These are phyloP conservation scores for Polylopha cassiicola DNA, from an alignment of 2,888 invertebrate genomes.

Conservation along the genomic window DNA sequence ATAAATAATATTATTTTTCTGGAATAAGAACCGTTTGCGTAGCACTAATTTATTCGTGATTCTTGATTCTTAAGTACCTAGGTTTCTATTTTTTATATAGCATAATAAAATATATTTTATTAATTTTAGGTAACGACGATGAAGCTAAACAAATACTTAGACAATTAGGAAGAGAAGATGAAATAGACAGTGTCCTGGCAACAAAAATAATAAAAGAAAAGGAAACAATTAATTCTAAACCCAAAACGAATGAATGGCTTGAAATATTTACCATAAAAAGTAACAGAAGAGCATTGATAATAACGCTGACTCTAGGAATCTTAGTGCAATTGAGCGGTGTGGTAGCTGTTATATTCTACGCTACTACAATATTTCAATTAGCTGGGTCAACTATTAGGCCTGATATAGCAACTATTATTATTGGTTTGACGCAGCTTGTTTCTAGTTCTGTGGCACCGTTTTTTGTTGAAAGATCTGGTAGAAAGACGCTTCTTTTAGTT, in stretches of 20 bases:
- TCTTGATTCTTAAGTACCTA: too few species aligned
- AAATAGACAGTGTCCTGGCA: conserved; percentile 31
- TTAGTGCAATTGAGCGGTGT: conserved; percentile 45
- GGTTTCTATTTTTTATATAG: background rate
- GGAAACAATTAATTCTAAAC: too few species aligned
- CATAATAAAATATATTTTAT: background rate
- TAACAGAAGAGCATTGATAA: conserved; percentile 41
- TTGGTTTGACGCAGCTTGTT: conserved; percentile 39
- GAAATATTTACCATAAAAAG: conserved; percentile 38
- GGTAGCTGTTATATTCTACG: conserved; percentile 37
- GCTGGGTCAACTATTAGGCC: conserved; percentile 41
- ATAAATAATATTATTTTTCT: too few species aligned
- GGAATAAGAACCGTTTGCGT: too few species aligned
- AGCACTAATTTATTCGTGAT: too few species aligned
- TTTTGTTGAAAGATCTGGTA: conserved; percentile 44
- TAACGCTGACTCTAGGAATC: conserved; percentile 35
- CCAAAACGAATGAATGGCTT: conserved; percentile 29
- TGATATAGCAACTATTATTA: conserved; percentile 42
- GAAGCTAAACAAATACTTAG: conserved; percentile 32
- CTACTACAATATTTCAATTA: conserved; percentile 40
- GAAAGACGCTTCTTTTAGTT: conserved; percentile 37
- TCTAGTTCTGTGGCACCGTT: conserved; percentile 40
- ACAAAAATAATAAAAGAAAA: conserved; percentile 28
- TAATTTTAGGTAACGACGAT: conserved; percentile 35
- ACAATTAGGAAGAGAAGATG: conserved; percentile 39